Evolutionary conservation across 2,888 invertebrate genomes (phyloP).

Genomic region (Hemaris fuciformis): DNA sequence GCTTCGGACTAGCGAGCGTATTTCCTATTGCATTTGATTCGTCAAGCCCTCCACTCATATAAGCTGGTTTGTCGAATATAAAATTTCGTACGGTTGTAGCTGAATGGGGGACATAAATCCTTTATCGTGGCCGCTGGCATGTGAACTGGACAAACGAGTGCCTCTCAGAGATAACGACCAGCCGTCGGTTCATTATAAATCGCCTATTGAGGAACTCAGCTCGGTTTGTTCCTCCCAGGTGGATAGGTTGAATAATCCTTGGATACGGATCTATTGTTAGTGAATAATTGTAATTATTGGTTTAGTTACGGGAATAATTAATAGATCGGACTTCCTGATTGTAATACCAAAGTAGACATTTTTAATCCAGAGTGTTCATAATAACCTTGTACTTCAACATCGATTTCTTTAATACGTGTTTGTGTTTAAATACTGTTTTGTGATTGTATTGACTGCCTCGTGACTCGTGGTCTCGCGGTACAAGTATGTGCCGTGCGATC

Average conservation of each 20-base stretch:
- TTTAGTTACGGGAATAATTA: neutral
- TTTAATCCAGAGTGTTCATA: too few relatives aligned
- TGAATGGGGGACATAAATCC: conserved; percentile 30
- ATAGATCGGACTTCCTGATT: neutral
- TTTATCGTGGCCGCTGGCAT: conserved; percentile 30
- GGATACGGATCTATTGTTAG: neutral
- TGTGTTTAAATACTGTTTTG: neutral
- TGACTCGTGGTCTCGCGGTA: too few relatives aligned
- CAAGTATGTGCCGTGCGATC: too few relatives aligned
- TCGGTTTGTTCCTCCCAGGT: conserved; percentile 8
- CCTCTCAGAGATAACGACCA: conserved; percentile 33
- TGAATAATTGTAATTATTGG: neutral
- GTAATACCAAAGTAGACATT: too few relatives aligned
- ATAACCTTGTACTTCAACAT: too few relatives aligned
- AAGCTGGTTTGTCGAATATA: conserved; percentile 25
- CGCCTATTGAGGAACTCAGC: conserved; percentile 11
- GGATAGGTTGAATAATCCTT: neutral
- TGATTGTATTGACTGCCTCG: too few relatives aligned
- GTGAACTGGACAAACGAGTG: conserved; percentile 29
- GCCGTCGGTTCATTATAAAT: conserved; percentile 23
- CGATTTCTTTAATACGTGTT: neutral
- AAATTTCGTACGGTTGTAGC: conserved; percentile 24
- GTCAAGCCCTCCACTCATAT: conserved; percentile 1
- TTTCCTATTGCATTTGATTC: neutral
- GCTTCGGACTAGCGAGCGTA: neutral